These are phyloP conservation scores for Mamestra brassicae DNA, from an alignment of 2,888 invertebrate genomes.

Conservation along the genomic window DNA sequence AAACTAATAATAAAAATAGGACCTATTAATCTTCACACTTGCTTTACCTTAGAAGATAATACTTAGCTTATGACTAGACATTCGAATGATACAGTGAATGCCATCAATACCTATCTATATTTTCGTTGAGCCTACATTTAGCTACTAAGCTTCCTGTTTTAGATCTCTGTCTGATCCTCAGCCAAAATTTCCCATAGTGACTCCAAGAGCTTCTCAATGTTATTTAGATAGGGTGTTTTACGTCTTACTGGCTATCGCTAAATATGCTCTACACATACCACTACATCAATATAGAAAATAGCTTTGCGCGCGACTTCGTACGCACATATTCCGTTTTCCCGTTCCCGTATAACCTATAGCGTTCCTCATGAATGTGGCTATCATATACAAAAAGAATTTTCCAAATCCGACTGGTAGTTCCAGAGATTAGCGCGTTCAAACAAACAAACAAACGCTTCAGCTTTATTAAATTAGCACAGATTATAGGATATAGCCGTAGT, in stretches of 20 bases:
- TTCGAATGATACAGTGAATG: neutral
- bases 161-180: neutral
- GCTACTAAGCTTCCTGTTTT: neutral
- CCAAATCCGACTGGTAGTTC: no score
- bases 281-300: no score
- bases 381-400: no score
- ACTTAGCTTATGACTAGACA: neutral
- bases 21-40: conserved; percentile 45
- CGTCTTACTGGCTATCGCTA: neutral
- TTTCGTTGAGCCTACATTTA: neutral
- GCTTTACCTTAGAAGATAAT: conserved; percentile 23
- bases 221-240: neutral
- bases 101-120: conserved; percentile 14
- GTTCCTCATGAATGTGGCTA: no score
- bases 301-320: no score
- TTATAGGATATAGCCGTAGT: neutral
- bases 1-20: conserved; percentile 46
- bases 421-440: no score
- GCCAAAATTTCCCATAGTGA: neutral
- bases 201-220: neutral
- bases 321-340: no score
- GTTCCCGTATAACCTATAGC: no score
- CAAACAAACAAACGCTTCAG: no score
- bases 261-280: no score
- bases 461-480: no score